These are phyloP conservation scores for Hecatera dysodea DNA, from an alignment of 2,888 invertebrate species.

Conservation along the genomic window DNA sequence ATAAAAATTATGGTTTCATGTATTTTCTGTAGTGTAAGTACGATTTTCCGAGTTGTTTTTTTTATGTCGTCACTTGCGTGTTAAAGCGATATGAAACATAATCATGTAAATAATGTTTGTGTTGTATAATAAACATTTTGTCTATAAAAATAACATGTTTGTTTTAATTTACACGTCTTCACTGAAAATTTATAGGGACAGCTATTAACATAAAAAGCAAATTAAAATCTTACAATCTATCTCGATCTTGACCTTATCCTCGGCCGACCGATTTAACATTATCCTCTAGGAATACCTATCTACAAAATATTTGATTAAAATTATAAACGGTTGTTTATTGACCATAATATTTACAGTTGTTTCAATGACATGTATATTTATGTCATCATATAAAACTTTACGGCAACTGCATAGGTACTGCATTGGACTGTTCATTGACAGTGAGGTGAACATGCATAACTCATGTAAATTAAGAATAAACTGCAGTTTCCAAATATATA, in stretches of 20 bases:
- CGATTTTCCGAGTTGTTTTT: constrained; percentile 72
- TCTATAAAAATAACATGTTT: constrained; percentile 59
- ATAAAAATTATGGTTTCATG: constrained; percentile 58
- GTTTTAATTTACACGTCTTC: constrained; percentile 2
- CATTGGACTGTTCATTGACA: too few species aligned
- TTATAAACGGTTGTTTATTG: background rate
- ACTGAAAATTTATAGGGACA: background rate
- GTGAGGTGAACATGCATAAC: too few species aligned
- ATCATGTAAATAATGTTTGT: constrained; percentile 86
- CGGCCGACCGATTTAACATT: constrained; percentile 6
- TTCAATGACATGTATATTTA: too few species aligned
- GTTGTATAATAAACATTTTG: constrained; percentile 84
- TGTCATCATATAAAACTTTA: too few species aligned
- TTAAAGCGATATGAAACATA: constrained; percentile 73
- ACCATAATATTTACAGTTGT: background rate
- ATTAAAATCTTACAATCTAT: background rate
- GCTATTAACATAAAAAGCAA: background rate
- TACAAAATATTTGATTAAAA: background rate
- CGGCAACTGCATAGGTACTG: too few species aligned
- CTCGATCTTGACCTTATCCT: background rate
- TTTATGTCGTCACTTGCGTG: constrained; percentile 67
- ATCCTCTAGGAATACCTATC: background rate
- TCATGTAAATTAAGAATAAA: too few species aligned
- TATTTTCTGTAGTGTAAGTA: constrained; percentile 56
- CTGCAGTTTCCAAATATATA: too few species aligned